phyloP scores from a whole-genome alignment of 2,797 vertebrate species.

The Cryptoblepharus egeriae region DNA sequence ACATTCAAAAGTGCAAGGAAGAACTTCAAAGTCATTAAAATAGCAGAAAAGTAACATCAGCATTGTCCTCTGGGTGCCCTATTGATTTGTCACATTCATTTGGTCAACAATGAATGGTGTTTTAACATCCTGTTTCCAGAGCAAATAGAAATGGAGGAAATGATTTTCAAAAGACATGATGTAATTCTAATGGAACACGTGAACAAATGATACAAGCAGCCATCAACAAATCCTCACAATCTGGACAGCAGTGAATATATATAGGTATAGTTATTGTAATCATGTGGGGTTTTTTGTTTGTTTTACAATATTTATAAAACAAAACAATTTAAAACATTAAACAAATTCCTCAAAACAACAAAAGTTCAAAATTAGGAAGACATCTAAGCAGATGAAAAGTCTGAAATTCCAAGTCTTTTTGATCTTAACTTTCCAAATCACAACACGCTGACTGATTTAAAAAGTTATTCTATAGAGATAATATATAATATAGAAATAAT shows the following conservation, averaged over 20 bases:
- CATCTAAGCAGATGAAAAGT: constrained; percentile 54
- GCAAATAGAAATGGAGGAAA: not conserved
- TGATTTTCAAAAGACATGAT: not conserved
- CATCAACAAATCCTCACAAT: constrained; percentile 44
- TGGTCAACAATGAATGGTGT: not conserved
- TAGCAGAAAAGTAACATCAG: not conserved
- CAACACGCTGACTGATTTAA: constrained; percentile 57
- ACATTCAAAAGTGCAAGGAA: not conserved
- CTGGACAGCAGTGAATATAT: not conserved
- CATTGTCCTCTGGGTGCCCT: not conserved
- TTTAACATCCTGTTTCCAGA: not conserved
- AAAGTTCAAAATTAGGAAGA: constrained; percentile 21
- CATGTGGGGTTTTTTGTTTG: constrained; percentile 23
- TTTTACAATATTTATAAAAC: not conserved
- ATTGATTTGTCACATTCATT: constrained; percentile 5
- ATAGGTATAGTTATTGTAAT: constrained; percentile 31
- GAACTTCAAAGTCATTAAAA: not conserved
- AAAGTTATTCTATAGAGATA: no score
- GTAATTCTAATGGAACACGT: constrained; percentile 22
- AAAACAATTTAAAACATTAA: not conserved
- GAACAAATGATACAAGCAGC: constrained; percentile 46
- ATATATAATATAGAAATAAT: no score
- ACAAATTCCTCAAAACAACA: not conserved
- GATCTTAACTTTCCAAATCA: constrained; percentile 40
- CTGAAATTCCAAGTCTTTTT: constrained; percentile 65